Base-by-base conservation (phyloP, 1,140 invertebrate species). In the Papilio aristodemus region DNA sequence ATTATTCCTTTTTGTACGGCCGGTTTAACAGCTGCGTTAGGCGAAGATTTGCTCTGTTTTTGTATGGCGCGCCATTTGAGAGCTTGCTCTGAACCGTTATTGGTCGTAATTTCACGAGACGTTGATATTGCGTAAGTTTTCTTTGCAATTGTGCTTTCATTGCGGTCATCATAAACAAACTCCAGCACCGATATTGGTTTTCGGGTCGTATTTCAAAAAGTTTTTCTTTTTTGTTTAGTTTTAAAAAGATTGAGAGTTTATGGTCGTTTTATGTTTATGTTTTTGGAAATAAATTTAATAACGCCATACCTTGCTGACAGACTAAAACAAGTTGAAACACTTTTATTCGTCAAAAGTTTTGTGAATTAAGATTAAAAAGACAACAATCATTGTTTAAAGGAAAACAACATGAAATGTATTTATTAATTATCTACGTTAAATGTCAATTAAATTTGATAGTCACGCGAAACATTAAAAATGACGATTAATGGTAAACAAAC, bases 81-180 rank as follows among this genome's bases (percentile, higher is more conserved):
- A 66, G 27, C 62, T 66, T 46, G 38, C 39, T 64, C 38, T 64
- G 60, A 46, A n/a, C 62, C 39, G 39, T 46, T 66, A 66, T 46
- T 66, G 62, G 11, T 66, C 41, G 39, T 66, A 66, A 66, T 46
- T 66, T 66, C n/a, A 19, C 39, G 17, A 39, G 38, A 64, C 38
- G 38, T 64, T 64, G 62, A 64, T 64, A 64, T 64, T 64, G 62
- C 62, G 63, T 46, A 46, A 66, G 63, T 66, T 66, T 66, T 38
- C 63, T 66, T 43, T 32, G 39, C 39, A 43, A 64, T 64, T 46
- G 37, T 22, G 14, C 19, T 41, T 63, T 38, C 38, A 63, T 63
- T 63, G 63, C 27, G 63, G 41, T 66, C 17, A 32, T 50, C 63
- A 50, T 66, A 66, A 66, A 66, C 41, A 66, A 46, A 46, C 41